phyloP scores from a whole-genome alignment of 2,888 invertebrate species.

The Bursaphelenchus okinawaensis region DNA sequence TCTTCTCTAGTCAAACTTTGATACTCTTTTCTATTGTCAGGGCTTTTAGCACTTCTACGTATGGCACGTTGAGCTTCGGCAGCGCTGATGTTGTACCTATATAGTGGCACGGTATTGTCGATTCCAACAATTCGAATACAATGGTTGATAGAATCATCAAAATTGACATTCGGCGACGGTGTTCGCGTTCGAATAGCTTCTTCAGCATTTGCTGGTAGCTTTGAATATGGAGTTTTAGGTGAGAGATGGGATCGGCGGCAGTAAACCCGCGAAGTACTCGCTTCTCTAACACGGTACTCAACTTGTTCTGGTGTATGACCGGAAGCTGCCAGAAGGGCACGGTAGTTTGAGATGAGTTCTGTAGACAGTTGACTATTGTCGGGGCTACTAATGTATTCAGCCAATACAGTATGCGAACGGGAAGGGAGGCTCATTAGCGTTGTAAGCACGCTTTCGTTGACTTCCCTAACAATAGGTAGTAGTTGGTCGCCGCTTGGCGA shows the following conservation, averaged over 20 bases:
- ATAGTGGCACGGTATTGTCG: slow-evolving; percentile 1
- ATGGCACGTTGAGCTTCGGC: slow-evolving; percentile 5
- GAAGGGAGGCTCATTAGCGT: slow-evolving; percentile 9
- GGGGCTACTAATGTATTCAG: slow-evolving; percentile 7
- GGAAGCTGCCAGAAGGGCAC: background rate
- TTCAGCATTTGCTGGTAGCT: slow-evolving; percentile 7
- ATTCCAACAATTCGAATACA: slow-evolving; percentile 8
- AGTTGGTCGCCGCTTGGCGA: slow-evolving; percentile 2
- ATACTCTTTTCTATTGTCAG: background rate
- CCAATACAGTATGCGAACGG: slow-evolving; percentile 12
- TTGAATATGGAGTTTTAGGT: slow-evolving; percentile 1
- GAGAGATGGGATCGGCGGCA: slow-evolving; percentile 10
- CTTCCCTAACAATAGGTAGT: slow-evolving; percentile 12
- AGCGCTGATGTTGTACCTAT: slow-evolving; percentile 9
- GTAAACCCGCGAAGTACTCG: slow-evolving; percentile 4
- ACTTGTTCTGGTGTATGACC: slow-evolving; percentile 4
- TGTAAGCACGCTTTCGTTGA: background rate
- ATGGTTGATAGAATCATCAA: slow-evolving; percentile 9
- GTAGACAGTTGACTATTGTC: slow-evolving; percentile 3
- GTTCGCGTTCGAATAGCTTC: background rate
- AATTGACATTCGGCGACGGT: slow-evolving; percentile 1
- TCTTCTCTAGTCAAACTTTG: slow-evolving; percentile 9
- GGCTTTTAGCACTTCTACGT: slow-evolving; percentile 1
- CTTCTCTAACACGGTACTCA: background rate
- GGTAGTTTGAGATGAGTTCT: slow-evolving; percentile 2